Conservation (phyloP, 2,888 invertebrate species). For the Prosopocoilus inquinatus region DNA sequence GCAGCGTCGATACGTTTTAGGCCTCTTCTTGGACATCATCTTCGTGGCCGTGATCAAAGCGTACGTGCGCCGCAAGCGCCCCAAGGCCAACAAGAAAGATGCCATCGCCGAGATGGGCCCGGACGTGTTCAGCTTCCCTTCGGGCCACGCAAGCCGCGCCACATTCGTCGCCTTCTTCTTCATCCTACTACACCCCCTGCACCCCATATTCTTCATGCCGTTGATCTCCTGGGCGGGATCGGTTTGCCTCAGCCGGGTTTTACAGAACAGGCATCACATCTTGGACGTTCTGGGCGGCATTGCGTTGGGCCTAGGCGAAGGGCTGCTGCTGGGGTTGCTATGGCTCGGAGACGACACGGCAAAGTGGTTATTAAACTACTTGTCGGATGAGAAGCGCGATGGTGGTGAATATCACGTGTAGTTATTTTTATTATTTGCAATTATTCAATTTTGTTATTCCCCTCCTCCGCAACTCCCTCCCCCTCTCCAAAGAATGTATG, state of each 20-base stretch:
- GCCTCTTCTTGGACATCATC: conserved; percentile 76
- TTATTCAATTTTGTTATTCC: too few species aligned
- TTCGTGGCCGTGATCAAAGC: conserved; percentile 78
- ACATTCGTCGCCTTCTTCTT: conserved; percentile 75
- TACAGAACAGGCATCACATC: conserved; percentile 83
- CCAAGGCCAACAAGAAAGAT: conserved; percentile 62
- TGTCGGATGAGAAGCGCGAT: conserved; percentile 67
- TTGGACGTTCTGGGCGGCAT: conserved; percentile 80
- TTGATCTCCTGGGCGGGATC: conserved; percentile 72
- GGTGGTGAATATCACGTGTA: conserved; percentile 70
- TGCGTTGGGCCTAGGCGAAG: conserved; percentile 70
- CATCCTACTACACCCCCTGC: conserved; percentile 61
- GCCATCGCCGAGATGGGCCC: conserved; percentile 69
- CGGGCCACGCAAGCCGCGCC: conserved; percentile 88
- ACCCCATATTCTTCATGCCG: conserved; percentile 59
- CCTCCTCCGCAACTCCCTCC: too few species aligned
- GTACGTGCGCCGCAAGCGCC: conserved; percentile 72
- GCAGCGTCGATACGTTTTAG: conserved; percentile 62
- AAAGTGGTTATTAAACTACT: conserved; percentile 57
- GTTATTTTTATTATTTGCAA: too few species aligned
- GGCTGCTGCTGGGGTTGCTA: conserved; percentile 60
- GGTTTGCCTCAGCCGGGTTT: conserved; percentile 75
- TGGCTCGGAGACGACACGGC: conserved; percentile 70
- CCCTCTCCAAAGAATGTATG: background rate
- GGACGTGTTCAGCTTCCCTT: conserved; percentile 91